Conservation (phyloP, 1,140 invertebrate species). For the Drosophila ambigua region DNA sequence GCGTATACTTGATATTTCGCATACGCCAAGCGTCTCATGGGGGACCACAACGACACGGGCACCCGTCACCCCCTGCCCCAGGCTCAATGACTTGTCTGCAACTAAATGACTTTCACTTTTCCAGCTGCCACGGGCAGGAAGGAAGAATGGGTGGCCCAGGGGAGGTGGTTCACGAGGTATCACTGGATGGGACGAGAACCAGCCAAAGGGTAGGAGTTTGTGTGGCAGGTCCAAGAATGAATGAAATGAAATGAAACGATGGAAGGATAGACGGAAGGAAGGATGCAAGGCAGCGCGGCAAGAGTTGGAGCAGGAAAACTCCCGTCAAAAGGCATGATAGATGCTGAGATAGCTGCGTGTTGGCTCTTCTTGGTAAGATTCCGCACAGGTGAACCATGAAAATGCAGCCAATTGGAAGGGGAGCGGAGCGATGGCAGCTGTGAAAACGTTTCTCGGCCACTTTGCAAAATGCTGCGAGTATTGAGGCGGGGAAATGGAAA, state of each 20-base stretch:
- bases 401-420: slow-evolving; percentile 29
- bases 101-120: slow-evolving; percentile 76
- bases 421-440: slow-evolving; percentile 26
- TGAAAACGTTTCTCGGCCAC: slow-evolving; percentile 48
- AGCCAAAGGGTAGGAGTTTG: slow-evolving; percentile 11
- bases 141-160: neutral
- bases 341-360: slow-evolving; percentile 52
- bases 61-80: slow-evolving; percentile 30
- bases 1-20: slow-evolving; percentile 75
- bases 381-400: slow-evolving; percentile 50
- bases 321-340: slow-evolving; percentile 61
- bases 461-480: slow-evolving; percentile 25
- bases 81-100: slow-evolving; percentile 55
- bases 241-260: neutral
- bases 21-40: slow-evolving; percentile 56
- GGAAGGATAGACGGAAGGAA: slow-evolving; percentile 10
- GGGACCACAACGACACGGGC: slow-evolving; percentile 21
- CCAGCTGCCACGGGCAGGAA: neutral
- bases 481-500: neutral
- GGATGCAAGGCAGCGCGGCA: neutral
- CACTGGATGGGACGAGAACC: neutral
- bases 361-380: slow-evolving; percentile 30
- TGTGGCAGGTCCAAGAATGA: slow-evolving; percentile 18
- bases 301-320: slow-evolving; percentile 7
- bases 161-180: neutral